phyloP scores from a whole-genome alignment of 2,113 vertebrate genomes.

The Zosterops borbonicus region DNA sequence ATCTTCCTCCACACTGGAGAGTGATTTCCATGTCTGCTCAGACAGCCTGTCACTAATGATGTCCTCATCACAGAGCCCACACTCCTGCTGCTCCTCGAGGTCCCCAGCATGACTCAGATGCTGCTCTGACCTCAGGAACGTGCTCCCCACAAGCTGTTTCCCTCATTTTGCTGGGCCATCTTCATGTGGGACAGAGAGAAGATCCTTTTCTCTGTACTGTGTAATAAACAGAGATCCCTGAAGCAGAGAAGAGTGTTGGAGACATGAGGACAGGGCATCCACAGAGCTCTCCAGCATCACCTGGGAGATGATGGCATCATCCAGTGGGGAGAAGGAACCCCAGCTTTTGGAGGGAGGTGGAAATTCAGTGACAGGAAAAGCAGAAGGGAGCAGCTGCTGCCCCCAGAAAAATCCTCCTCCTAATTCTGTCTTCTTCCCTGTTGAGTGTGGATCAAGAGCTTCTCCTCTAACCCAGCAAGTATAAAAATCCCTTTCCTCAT shows the following conservation, averaged over 20 bases:
- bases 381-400: not conserved
- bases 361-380: not conserved
- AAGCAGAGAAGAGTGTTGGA: not conserved
- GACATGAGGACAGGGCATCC: not conserved
- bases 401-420: not conserved
- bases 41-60: not conserved
- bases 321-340: not conserved
- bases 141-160: not conserved
- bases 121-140: not conserved
- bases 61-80: not conserved
- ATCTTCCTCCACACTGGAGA: not conserved
- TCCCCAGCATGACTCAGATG: not conserved
- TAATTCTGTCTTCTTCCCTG: not conserved
- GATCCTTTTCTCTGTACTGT: not conserved
- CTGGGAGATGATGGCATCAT: not conserved
- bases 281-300: not conserved
- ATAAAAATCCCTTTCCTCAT: not conserved
- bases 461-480: not conserved
- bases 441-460: not conserved
- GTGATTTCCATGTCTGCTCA: rapidly evolving
- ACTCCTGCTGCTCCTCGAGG: not conserved
- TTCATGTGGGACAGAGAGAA: not conserved
- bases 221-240: not conserved
- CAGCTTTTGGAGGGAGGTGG: not conserved
- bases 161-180: not conserved